Base-by-base conservation (phyloP, 2,888 invertebrate genomes). In the Dolichomitus sp. region DNA sequence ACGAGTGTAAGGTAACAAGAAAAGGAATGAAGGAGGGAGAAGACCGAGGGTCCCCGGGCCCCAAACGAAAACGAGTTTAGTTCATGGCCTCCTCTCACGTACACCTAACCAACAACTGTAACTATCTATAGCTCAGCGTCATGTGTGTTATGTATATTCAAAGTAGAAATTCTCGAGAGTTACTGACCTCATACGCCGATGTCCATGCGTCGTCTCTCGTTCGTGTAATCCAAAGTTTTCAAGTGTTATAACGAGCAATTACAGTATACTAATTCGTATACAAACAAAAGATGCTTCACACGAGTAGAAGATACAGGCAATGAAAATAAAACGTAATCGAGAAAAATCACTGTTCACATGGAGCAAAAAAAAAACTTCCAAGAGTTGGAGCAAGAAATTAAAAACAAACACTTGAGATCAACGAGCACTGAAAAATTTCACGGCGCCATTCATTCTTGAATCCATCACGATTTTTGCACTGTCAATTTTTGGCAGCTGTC, bases 141-240 rank as follows among this genome's bases (percentile, higher is more conserved):
- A 37, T 61, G 33, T 33, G 14, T 59, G 40, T 70, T 69, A 69
- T 23, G 48, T 52, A n/a, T n/a, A 50, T 48, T n/a, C 9, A 65
- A 37, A 45, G 23, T 54, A 30, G 14, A 57, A 37, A 37, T 17
- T 7, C 7, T 19, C 2, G 12, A 50, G 30, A 17, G 69, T 76
- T 14, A 78, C 84, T 37, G 57, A 83, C 84, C 84, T 84, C 61
- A 80, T 57, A 61, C 63, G 23, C 11, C n/a, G 59, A 40, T 73
- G 54, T 68, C 63, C 66, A 74, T 52, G 40, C 57, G 80, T 50
- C 19, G 48, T 61, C n/a, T 52, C 72, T 65, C 45, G 72, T 76
- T 81, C 82, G 84, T 77, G 84, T 85, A 85, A 85, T 85, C 85
- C 85, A 84, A 85, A 80, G 72, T 74, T 83, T 84, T 63, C 63